A percentile compares a stretch with the other conserved stretches of the same genome.
phyloP scores from a whole-genome alignment of 2,888 invertebrate genomes.

The Nysson spinosus region DNA sequence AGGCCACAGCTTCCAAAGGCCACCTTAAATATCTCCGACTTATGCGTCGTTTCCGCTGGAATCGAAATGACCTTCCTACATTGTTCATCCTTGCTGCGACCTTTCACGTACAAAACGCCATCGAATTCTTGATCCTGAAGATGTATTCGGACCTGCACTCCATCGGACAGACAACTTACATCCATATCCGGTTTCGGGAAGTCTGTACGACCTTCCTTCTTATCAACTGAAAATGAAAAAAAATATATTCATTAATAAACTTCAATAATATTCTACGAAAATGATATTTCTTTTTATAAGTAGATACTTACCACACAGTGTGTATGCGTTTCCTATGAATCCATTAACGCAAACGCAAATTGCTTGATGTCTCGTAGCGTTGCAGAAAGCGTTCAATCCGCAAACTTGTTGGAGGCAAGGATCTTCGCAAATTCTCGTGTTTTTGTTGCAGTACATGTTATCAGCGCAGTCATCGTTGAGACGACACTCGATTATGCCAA shows the following conservation, averaged over 20 bases:
- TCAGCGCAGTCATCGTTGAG: constrained; percentile 87
- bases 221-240: constrained; percentile 46
- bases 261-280: no score
- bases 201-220: constrained; percentile 81
- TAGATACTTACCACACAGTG: constrained; percentile 82
- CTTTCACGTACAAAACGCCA: constrained; percentile 95
- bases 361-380: constrained; percentile 86
- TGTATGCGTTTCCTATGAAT: constrained; percentile 87
- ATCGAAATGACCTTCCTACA: constrained; percentile 90
- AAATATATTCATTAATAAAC: no score
- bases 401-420: constrained; percentile 88
- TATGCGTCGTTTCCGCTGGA: constrained; percentile 81
- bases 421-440: constrained; percentile 86
- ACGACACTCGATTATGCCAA: constrained; percentile 80
- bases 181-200: constrained; percentile 92
- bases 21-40: constrained; percentile 85
- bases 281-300: constrained; percentile 71
- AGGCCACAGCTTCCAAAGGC: constrained; percentile 94
- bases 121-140: constrained; percentile 84
- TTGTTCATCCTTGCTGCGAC: constrained; percentile 94
- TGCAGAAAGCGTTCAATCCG: constrained; percentile 87
- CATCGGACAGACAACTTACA: constrained; percentile 94
- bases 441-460: constrained; percentile 85
- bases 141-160: constrained; percentile 90
- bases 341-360: constrained; percentile 88